Conservation (phyloP, 1,140 invertebrate species). For the Aricia agestis region DNA sequence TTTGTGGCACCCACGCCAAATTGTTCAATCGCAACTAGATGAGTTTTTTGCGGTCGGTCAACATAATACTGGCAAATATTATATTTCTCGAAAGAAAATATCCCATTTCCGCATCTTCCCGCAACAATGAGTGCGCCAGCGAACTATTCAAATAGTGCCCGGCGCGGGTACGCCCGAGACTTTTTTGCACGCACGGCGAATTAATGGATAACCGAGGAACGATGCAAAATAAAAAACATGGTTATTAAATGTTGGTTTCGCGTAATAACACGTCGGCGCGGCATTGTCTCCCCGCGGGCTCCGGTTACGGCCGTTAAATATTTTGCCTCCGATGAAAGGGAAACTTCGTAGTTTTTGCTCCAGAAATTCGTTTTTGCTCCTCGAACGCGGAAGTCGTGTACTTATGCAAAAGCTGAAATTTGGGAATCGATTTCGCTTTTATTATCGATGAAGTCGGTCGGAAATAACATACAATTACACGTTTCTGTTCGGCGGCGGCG, state of each 20-base stretch:
- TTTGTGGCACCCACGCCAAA: slow-evolving; percentile 15
- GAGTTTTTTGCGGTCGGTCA: slow-evolving; percentile 51
- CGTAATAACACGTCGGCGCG: slow-evolving; percentile 72
- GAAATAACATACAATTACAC: slow-evolving; percentile 67
- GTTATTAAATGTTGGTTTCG: slow-evolving; percentile 75
- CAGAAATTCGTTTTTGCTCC: slow-evolving; percentile 65
- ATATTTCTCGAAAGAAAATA: slow-evolving; percentile 76
- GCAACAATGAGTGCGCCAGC: slow-evolving; percentile 66
- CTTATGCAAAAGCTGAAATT: slow-evolving; percentile 68
- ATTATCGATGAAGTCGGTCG: slow-evolving; percentile 40
- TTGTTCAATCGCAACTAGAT: slow-evolving; percentile 21
- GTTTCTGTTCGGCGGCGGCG: slow-evolving; percentile 39
- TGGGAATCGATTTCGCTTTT: slow-evolving; percentile 69
- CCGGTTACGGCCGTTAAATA: slow-evolving; percentile 75
- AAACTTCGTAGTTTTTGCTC: slow-evolving; percentile 70
- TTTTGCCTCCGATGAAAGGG: slow-evolving; percentile 72
- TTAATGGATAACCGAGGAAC: slow-evolving; percentile 73
- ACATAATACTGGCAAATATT: slow-evolving; percentile 69
- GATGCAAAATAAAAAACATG: slow-evolving; percentile 68
- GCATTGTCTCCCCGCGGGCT: slow-evolving; percentile 69
- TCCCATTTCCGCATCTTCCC: slow-evolving; percentile 74
- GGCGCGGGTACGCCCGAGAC: slow-evolving; percentile 51
- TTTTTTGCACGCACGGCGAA: slow-evolving; percentile 67
- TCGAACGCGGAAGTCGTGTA: slow-evolving; percentile 65
- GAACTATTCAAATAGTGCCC: slow-evolving; percentile 71